A percentile compares a stretch with the other conserved stretches of the same genome.
phyloP scores from a whole-genome alignment of 2,797 vertebrate species.

The Eupleurogrammus muticus region DNA sequence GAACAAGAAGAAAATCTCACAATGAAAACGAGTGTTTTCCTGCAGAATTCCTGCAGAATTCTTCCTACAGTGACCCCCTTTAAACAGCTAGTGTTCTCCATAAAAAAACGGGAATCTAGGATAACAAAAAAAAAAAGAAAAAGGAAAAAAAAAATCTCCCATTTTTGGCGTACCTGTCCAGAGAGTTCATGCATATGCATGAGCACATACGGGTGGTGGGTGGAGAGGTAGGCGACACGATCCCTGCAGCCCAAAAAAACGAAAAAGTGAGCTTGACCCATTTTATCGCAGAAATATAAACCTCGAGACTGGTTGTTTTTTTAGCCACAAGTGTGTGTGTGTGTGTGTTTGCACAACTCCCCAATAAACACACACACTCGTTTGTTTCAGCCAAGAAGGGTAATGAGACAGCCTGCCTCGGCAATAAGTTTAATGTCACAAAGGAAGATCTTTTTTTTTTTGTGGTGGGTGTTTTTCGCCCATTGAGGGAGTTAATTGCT shows the following conservation, averaged over 20 bases:
- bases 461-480: constrained; percentile 61
- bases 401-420: constrained; percentile 62
- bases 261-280: constrained; percentile 69
- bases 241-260: constrained; percentile 57
- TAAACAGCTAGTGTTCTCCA: constrained; percentile 7
- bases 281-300: constrained; percentile 55
- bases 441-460: constrained; percentile 69
- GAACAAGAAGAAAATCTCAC: too few species aligned
- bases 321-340: constrained; percentile 23
- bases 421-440: constrained; percentile 70
- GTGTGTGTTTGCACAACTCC: constrained; percentile 15
- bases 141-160: constrained; percentile 5
- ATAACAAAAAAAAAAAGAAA: constrained; percentile 21
- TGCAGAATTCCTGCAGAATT: constrained; percentile 22
- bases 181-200: constrained; percentile 71
- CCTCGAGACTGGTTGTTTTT: constrained; percentile 38
- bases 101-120: constrained; percentile 34
- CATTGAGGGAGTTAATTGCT: constrained; percentile 72
- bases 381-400: constrained; percentile 65
- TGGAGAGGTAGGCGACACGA: constrained; percentile 66
- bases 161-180: constrained; percentile 66
- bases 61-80: constrained; percentile 45
- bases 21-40: constrained; percentile 57
- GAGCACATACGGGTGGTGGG: constrained; percentile 76
- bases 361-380: constrained; percentile 62